Conservation (phyloP, 2,888 invertebrate species). For the Drosophila algonquin region DNA sequence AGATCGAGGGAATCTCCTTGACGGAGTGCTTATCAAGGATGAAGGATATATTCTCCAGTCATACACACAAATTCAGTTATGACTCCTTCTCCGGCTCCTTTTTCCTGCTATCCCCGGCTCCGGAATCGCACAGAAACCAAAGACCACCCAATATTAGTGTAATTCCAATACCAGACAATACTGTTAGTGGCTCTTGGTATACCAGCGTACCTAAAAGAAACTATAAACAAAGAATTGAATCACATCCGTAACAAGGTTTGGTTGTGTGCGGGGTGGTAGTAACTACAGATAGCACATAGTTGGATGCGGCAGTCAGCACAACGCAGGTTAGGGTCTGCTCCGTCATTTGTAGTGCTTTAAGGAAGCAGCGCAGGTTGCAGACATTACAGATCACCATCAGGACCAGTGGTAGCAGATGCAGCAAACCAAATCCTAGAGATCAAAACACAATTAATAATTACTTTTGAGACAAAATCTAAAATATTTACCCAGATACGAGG, state of each 20-base stretch:
- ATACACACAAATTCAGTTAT: not conserved
- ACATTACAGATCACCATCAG: slow-evolving; percentile 86
- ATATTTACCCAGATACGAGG: slow-evolving; percentile 33
- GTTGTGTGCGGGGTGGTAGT: too few relatives aligned
- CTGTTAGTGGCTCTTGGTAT: slow-evolving; percentile 89
- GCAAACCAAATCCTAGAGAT: slow-evolving; percentile 57
- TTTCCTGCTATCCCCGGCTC: not conserved
- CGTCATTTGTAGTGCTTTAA: slow-evolving; percentile 86
- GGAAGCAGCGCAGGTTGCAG: slow-evolving; percentile 86
- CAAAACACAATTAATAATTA: slow-evolving; percentile 18
- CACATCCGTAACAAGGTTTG: not conserved
- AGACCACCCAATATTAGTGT: slow-evolving; percentile 89
- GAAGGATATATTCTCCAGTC: too few relatives aligned
- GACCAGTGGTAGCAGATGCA: slow-evolving; percentile 83
- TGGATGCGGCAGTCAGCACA: slow-evolving; percentile 86
- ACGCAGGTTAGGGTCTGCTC: slow-evolving; percentile 86
- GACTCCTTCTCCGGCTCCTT: slow-evolving; percentile 19
- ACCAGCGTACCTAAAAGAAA: slow-evolving; percentile 89
- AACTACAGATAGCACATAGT: slow-evolving; percentile 86
- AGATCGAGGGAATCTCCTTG: too few relatives aligned
- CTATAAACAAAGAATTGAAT: slow-evolving; percentile 80
- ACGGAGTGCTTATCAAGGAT: too few relatives aligned
- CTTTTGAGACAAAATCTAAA: not conserved
- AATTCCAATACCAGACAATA: slow-evolving; percentile 90
- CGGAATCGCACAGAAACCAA: slow-evolving; percentile 85